These are phyloP conservation scores for Isurus oxyrinchus DNA, from an alignment of 2,113 vertebrate genomes.

Conservation along the genomic window DNA sequence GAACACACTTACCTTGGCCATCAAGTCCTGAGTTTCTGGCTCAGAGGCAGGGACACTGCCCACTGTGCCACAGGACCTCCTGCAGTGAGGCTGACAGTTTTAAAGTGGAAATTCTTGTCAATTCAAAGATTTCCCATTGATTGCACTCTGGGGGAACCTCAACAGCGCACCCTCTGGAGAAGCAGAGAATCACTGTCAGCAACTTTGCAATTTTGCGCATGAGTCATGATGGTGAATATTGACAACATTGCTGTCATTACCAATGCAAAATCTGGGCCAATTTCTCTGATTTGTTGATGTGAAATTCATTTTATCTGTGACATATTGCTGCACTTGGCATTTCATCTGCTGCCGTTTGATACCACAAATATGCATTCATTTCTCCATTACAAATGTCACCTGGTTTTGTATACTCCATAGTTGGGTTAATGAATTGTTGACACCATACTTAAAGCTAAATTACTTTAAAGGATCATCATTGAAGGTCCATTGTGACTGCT, in stretches of 20 bases:
- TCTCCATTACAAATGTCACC: neutral
- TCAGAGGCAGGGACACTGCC: too few species aligned
- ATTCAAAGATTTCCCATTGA: neutral
- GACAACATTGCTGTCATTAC: neutral
- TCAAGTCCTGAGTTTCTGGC: too few species aligned
- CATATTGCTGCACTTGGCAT: neutral
- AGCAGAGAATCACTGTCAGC: neutral
- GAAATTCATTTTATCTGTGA: neutral
- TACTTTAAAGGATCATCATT: neutral
- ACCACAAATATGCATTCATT: neutral
- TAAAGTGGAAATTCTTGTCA: neutral
- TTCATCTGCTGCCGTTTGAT: neutral
- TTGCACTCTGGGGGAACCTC: neutral
- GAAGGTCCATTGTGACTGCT: neutral
- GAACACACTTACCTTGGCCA: too few species aligned
- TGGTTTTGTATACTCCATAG: neutral
- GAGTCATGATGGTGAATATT: neutral
- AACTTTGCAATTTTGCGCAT: neutral
- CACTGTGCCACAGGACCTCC: too few species aligned
- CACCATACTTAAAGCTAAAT: neutral
- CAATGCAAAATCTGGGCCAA: neutral
- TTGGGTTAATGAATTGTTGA: neutral
- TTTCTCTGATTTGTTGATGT: neutral
- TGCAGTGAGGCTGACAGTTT: neutral
- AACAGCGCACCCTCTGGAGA: neutral